phyloP scores from a whole-genome alignment of 2,797 vertebrate genomes.

The Spondyliosoma cantharus region DNA sequence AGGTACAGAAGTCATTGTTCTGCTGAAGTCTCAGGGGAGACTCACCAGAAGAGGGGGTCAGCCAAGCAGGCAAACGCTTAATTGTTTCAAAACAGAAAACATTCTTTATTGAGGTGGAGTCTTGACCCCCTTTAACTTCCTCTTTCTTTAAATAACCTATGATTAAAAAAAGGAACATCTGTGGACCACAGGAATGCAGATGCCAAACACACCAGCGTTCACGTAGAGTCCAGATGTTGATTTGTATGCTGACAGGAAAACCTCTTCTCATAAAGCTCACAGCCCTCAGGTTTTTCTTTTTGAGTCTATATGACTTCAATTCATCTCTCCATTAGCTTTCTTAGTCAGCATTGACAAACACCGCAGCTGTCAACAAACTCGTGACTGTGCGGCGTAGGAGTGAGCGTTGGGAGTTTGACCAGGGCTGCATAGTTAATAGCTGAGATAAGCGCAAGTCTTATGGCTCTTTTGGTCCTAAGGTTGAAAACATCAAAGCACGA shows the following conservation, averaged over 20 bases:
- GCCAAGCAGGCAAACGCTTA: conserved; percentile 81
- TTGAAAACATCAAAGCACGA: conserved; percentile 56
- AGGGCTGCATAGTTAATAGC: conserved; percentile 48
- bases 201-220: conserved; percentile 47
- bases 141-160: conserved; percentile 79
- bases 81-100: conserved; percentile 85
- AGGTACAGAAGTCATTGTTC: conserved; percentile 77
- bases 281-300: background rate
- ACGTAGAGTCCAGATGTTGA: conserved; percentile 31
- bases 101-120: conserved; percentile 82
- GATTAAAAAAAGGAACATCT: conserved; percentile 71
- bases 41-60: conserved; percentile 78
- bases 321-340: conserved; percentile 8
- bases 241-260: conserved; percentile 10
- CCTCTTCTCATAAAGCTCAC: background rate
- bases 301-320: background rate
- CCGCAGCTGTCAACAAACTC: conserved; percentile 8
- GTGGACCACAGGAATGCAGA: conserved; percentile 58
- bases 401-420: conserved; percentile 49
- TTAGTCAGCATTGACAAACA: conserved; percentile 35
- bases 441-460: conserved; percentile 66
- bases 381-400: conserved; percentile 24
- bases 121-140: conserved; percentile 79
- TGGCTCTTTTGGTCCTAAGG: conserved; percentile 61
- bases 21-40: conserved; percentile 66